Conservation (phyloP, 2,888 invertebrate species). For the Crematogaster levior region DNA sequence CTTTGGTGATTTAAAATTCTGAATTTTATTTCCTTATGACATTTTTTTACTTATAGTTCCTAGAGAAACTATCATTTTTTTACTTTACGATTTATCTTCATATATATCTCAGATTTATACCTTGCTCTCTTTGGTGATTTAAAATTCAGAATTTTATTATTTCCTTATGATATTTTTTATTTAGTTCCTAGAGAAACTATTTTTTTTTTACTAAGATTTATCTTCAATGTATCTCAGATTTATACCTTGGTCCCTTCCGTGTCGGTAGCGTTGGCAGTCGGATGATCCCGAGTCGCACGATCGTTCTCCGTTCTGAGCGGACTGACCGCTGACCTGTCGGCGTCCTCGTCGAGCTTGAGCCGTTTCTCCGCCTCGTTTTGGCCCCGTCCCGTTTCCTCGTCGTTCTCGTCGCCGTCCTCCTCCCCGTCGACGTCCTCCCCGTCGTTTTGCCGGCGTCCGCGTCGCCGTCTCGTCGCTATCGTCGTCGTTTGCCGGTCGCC, state of each 20-base stretch:
- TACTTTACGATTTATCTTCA: neutral
- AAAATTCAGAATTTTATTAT: too few relatives aligned
- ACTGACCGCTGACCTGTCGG: constrained; percentile 72
- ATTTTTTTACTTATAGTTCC: too few relatives aligned
- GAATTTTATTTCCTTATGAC: too few relatives aligned
- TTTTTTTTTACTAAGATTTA: too few relatives aligned
- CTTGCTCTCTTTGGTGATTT: too few relatives aligned
- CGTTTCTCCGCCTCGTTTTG: constrained; percentile 79
- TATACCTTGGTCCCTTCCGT: constrained; percentile 84
- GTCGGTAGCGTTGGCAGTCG: constrained; percentile 78
- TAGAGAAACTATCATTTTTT: too few relatives aligned
- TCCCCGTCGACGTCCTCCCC: constrained; percentile 70
- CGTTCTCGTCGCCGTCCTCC: constrained; percentile 78
- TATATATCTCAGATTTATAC: neutral
- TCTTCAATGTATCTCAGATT: too few relatives aligned
- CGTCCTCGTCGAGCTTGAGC: constrained; percentile 79
- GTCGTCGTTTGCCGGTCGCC: constrained; percentile 67
- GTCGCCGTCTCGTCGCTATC: constrained; percentile 73
- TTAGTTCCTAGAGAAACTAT: too few relatives aligned
- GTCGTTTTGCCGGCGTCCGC: constrained; percentile 73
- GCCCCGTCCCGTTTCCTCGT: constrained; percentile 85
- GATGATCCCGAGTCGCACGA: constrained; percentile 74
- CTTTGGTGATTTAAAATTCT: too few relatives aligned
- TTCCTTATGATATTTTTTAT: too few relatives aligned
- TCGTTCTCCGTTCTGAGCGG: constrained; percentile 80